Evolutionary conservation across 1,140 invertebrate species (phyloP), one percentile per base, ranked within the genome.

Genomic region (Eulimnadia texana): DNA sequence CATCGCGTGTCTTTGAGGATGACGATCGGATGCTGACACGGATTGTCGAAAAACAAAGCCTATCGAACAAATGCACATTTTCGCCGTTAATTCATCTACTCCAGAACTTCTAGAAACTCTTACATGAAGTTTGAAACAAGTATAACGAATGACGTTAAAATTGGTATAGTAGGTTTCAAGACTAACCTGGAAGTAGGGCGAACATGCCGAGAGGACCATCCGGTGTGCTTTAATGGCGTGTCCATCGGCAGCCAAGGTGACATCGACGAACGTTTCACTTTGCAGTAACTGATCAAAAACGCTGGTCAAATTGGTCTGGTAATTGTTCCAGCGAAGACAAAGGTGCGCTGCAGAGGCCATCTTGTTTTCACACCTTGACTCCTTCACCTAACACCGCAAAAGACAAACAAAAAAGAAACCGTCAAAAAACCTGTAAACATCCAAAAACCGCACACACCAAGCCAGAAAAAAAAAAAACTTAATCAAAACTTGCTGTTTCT

Each of bases 211-310:
- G 50, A 94, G 74, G 1, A 94, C 88, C 82, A 93, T 88, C 70
- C 92, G 91, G 77, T 94, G 90, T 1, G 90, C 90, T 71, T 93
- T 93, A 60, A 94, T 81, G 61, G 84, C 89, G 68, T 88, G 84
- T 0, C 90, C 90, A 67, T 93, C 90, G 74, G 89, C 93, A 42
- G 90, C 88, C 24, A 93, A 74, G 9, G 90, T 93, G 54, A 93
- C 90, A 73, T 94, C 90, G 56, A 93, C 90, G 73, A 94, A 91
- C 58, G 84, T 85, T 74, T 93, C 88, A 72, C 82, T 89, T 72
- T 91, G 88, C 53, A 93, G 78, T 57, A 95, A 81, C 73, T 92
- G 87, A 69, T 93, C 89, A 75, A 95, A 93, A 61, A 91, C 89
- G 73, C 84, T 90, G 58, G 89, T 88, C 68, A 94, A 76, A 72